These are phyloP conservation scores for Ivindomyrus marchei DNA, from an alignment of 2,113 vertebrate species.

Conservation along the genomic window DNA sequence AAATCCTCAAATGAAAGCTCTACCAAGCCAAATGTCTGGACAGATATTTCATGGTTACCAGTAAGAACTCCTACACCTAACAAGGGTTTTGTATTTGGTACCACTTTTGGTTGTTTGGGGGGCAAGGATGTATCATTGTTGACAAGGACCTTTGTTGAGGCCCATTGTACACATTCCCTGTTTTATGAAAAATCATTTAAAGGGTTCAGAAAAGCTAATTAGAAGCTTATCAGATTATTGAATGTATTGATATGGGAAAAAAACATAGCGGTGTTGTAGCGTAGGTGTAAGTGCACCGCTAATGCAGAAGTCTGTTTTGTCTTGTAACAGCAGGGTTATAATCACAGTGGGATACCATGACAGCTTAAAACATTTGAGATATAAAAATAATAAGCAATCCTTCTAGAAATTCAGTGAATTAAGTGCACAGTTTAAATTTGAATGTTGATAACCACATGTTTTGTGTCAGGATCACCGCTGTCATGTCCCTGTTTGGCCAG, in stretches of 20 bases:
- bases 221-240: background rate
- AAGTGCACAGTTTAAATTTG: background rate
- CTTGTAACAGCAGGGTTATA: background rate
- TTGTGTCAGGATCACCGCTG: too few species aligned
- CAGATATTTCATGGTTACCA: background rate
- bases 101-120: background rate
- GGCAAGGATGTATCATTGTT: background rate
- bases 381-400: background rate
- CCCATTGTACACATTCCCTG: background rate
- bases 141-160: background rate
- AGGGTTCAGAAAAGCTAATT: background rate
- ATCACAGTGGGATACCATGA: background rate
- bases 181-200: background rate
- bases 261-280: background rate
- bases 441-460: too few species aligned
- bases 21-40: background rate
- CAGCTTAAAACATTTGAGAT: background rate
- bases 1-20: background rate
- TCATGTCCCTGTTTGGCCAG: too few species aligned
- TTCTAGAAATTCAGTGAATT: background rate
- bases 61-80: background rate
- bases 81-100: too few species aligned
- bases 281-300: background rate
- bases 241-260: background rate
- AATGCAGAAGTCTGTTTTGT: background rate